These are phyloP conservation scores for Salarias fasciatus DNA, from an alignment of 2,797 vertebrate genomes.

Conservation along the genomic window DNA sequence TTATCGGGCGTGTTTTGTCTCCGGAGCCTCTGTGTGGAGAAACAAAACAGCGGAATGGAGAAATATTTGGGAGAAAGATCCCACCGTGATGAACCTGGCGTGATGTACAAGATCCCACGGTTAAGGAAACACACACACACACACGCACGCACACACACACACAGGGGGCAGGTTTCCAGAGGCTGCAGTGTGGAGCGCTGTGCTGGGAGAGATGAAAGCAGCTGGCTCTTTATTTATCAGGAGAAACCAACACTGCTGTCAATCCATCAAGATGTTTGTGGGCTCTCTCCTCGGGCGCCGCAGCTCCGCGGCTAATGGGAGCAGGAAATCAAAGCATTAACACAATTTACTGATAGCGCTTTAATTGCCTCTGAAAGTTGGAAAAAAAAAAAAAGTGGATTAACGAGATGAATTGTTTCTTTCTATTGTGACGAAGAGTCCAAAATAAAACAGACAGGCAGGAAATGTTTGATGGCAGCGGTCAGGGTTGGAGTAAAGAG, in stretches of 20 bases:
- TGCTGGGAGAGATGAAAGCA: conserved; percentile 46
- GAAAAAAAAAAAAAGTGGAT: conserved; percentile 13
- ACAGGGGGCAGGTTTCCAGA: conserved; percentile 30
- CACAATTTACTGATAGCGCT: conserved; percentile 19
- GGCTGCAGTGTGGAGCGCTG: conserved; percentile 5
- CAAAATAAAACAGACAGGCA: conserved; percentile 3
- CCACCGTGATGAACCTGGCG: conserved; percentile 10
- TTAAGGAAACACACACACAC: conserved; percentile 1
- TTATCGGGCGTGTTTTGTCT: conserved; percentile 52
- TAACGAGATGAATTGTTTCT: conserved; percentile 10
- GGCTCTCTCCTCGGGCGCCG: conserved; percentile 37
- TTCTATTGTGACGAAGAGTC: conserved; percentile 10
- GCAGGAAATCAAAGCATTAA: conserved; percentile 44
- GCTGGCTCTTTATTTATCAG: conserved; percentile 53
- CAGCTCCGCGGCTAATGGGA: conserved; percentile 25
- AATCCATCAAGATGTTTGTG: conserved; percentile 51
- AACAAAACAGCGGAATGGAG: conserved; percentile 5
- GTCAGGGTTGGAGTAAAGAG: background rate
- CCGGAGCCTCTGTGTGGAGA: conserved; percentile 19
- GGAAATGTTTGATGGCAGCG: background rate
- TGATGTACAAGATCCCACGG: conserved; percentile 19
- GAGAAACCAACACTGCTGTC: conserved; percentile 41
- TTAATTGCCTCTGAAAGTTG: conserved; percentile 24
- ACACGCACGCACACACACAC: background rate
- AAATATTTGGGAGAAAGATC: conserved; percentile 16